Percentiles rank a stretch among this genome's conserved stretches.
phyloP scores from a whole-genome alignment of 2,797 vertebrate species.

The Micropoecilia bifurca region DNA sequence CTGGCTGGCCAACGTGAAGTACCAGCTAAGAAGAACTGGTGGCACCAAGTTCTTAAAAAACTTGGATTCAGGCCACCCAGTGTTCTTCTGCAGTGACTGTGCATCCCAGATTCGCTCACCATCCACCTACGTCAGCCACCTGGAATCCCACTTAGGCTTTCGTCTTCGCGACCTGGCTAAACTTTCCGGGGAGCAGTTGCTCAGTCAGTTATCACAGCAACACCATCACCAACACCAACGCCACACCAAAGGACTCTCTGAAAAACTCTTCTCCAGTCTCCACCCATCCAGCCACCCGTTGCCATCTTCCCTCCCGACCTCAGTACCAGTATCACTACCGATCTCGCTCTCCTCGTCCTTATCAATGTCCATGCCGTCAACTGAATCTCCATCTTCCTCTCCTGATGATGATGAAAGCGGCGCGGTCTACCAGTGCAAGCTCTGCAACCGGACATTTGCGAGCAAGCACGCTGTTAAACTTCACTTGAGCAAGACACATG shows the following conservation, averaged over 20 bases:
- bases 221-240: conserved; percentile 69
- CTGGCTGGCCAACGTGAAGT: conserved; percentile 99
- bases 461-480: conserved; percentile 99
- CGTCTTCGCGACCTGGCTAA: conserved; percentile 96
- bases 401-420: conserved; percentile 91
- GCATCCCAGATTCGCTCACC: conserved; percentile 99
- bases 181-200: conserved; percentile 94
- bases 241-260: conserved; percentile 93
- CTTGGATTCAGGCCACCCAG: conserved; percentile 97
- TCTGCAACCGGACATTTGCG: conserved; percentile 99
- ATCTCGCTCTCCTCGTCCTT: conserved; percentile 73
- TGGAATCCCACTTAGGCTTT: conserved; percentile 98
- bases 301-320: conserved; percentile 83
- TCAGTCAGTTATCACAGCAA: conserved; percentile 89
- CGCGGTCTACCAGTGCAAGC: conserved; percentile 95
- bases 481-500: conserved; percentile 99
- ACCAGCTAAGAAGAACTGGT: conserved; percentile 98
- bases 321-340: conserved; percentile 78
- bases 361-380: conserved; percentile 71
- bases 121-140: conserved; percentile 96
- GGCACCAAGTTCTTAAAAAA: conserved; percentile 99
- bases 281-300: conserved; percentile 74
- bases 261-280: conserved; percentile 89
- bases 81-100: conserved; percentile 99
- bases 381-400: conserved; percentile 83